Conservation (phyloP, 2,113 vertebrate species). For the Ptilorrhoa leucosticta region DNA sequence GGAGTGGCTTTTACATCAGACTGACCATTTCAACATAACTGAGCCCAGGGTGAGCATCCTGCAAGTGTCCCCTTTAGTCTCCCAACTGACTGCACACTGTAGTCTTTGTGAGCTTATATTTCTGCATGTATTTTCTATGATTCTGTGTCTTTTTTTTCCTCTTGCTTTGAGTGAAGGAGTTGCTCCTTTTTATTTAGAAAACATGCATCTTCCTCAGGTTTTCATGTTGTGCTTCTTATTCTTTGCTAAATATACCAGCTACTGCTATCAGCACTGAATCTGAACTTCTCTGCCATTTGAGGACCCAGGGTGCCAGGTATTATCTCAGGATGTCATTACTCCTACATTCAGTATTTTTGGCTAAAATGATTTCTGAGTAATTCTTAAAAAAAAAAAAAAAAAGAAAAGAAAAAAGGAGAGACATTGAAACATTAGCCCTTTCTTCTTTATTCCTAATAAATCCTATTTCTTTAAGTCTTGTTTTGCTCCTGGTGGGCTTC, state of each 20-base stretch:
- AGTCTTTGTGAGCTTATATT: background rate
- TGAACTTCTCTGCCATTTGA: background rate
- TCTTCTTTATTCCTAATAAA: background rate
- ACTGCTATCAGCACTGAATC: background rate
- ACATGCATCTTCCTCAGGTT: background rate
- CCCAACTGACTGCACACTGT: background rate
- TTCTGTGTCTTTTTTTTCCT: background rate
- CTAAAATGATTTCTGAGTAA: background rate
- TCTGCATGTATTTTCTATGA: background rate
- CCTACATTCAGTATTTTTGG: background rate
- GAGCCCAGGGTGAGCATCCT: background rate
- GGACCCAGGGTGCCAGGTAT: background rate
- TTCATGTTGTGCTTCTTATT: background rate
- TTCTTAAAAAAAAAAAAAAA: background rate
- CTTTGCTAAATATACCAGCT: background rate
- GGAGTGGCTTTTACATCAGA: background rate
- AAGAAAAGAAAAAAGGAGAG: rapidly evolving
- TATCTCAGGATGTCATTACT: background rate
- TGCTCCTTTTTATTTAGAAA: background rate
- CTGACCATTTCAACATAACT: background rate
- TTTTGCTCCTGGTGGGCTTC: background rate
- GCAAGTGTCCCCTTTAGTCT: background rate
- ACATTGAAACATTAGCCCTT: background rate
- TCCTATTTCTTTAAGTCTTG: background rate
- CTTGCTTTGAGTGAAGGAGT: background rate